Base-by-base conservation (phyloP, 1,140 invertebrate genomes). In the Sminthurides bifidus region DNA sequence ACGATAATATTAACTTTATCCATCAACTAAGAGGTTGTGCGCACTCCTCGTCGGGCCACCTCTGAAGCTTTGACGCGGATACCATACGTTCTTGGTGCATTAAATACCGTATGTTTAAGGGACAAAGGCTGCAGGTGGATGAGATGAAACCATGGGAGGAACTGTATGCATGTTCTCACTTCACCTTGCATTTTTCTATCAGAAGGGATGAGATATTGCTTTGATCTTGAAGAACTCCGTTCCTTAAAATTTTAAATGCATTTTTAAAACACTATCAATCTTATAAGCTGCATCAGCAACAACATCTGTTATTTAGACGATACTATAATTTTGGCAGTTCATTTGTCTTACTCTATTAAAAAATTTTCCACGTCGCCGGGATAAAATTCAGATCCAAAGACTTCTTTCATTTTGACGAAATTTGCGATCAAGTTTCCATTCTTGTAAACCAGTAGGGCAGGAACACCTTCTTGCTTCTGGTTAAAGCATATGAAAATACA, bases 381-480 rank as follows among this genome's bases (percentile, higher is more conserved):
- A 72, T 80, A 89, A 73, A 96, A 96, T 66, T 96, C 90, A 69
- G 84, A 80, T 2, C 90, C 90, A 31, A 97, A 74, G 64, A 90
- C 85, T 68, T 92, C 82, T 14, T 82, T 81, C 15, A 98, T 66
- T 27, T 83, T 75, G 12, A 97, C 81, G 76, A 95, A 96, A 73
- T 95, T 97, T 8, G 89, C 91, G 67, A 98, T 82, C 8, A 97
- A 73, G 66, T 89, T 82, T 8, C 87, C 87, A 51, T 76, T 80
- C 75, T 92, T 93, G 68, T 98, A 98, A 0, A 90, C 81, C 24
- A 97, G 72, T 40, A 98, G 70, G 15, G 93, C 92, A 30, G 94
- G 94, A 1, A 96, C 80, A 17, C 92, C 94, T 63, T 81, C 81
- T 29, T 79, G 73, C 68, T 87, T 82, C 74, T 77, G 61, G 40